phyloP scores from a whole-genome alignment of 2,888 invertebrate genomes.

The Teinopalpus imperialis region DNA sequence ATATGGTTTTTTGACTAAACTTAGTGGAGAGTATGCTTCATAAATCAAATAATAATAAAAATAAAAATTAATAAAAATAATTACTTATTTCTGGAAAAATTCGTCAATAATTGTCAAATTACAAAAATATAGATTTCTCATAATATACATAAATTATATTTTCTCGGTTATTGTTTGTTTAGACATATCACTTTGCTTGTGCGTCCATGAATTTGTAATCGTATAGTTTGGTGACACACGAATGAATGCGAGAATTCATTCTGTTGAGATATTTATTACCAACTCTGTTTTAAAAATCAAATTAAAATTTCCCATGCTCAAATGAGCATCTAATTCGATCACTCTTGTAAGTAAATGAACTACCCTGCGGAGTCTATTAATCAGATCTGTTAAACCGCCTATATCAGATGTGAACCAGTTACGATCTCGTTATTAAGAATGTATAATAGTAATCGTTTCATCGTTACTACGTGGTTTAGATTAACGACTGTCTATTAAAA shows the following conservation, averaged over 20 bases:
- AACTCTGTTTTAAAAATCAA: slow-evolving; percentile 16
- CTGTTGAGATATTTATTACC: slow-evolving; percentile 10
- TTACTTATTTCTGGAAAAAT: too few relatives aligned
- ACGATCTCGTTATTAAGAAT: slow-evolving; percentile 38
- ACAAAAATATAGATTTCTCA: too few relatives aligned
- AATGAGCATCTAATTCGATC: slow-evolving; percentile 32
- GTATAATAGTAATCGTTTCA: slow-evolving; percentile 36
- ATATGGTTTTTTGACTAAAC: too few relatives aligned
- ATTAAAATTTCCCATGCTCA: slow-evolving; percentile 31
- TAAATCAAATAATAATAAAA: too few relatives aligned
- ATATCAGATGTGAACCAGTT: slow-evolving; percentile 36
- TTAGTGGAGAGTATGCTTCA: too few relatives aligned
- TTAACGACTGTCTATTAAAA: slow-evolving; percentile 1
- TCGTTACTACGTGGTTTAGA: slow-evolving; percentile 2
- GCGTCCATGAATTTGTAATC: slow-evolving; percentile 4
- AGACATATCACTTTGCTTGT: neutral
- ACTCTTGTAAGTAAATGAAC: slow-evolving; percentile 26
- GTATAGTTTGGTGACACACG: slow-evolving; percentile 4
- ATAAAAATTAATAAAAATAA: too few relatives aligned
- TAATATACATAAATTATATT: too few relatives aligned
- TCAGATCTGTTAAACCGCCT: slow-evolving; percentile 43
- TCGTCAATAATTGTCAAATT: too few relatives aligned
- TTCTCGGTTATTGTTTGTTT: neutral
- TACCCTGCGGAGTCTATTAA: slow-evolving; percentile 43
- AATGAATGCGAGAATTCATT: neutral